Conservation (phyloP, 2,797 vertebrate genomes). For the Microctenopoma lineatum region DNA sequence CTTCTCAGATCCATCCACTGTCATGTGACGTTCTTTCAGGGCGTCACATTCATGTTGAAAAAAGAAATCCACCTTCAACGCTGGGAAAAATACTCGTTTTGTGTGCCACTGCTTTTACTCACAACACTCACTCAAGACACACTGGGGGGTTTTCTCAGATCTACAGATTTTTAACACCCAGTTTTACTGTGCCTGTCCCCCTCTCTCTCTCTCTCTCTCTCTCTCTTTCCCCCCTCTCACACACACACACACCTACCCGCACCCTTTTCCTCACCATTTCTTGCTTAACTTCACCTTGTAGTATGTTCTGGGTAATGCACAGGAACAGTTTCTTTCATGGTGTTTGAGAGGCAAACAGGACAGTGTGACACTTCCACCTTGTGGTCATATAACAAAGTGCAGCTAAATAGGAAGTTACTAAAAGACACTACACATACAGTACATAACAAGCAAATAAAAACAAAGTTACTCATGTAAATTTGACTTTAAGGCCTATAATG, state of each 20-base stretch:
- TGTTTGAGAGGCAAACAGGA: not conserved
- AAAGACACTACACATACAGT: no score
- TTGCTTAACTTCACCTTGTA: not conserved
- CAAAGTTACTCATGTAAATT: no score
- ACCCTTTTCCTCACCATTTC: not conserved
- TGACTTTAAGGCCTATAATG: no score
- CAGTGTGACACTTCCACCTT: conserved; percentile 29
- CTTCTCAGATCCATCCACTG: conserved; percentile 32
- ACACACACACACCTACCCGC: not conserved
- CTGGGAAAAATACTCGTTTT: not conserved
- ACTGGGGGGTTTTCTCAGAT: conserved; percentile 28
- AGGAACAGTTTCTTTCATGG: not conserved
- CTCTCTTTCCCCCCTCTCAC: not conserved
- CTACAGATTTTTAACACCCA: conserved; percentile 34
- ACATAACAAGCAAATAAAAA: no score
- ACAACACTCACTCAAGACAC: conserved; percentile 8
- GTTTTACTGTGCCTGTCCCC: conserved; percentile 17
- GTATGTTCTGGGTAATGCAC: not conserved
- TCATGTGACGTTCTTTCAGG: conserved; percentile 25
- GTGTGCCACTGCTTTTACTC: conserved; percentile 33
- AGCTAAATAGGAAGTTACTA: not conserved
- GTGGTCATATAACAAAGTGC: conserved; percentile 22
- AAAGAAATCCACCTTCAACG: not conserved
- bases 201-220: conserved; percentile 18
- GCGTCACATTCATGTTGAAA: not conserved